Evolutionary conservation across 2,888 invertebrate genomes (phyloP).

Genomic region (Agyllia agylla): DNA sequence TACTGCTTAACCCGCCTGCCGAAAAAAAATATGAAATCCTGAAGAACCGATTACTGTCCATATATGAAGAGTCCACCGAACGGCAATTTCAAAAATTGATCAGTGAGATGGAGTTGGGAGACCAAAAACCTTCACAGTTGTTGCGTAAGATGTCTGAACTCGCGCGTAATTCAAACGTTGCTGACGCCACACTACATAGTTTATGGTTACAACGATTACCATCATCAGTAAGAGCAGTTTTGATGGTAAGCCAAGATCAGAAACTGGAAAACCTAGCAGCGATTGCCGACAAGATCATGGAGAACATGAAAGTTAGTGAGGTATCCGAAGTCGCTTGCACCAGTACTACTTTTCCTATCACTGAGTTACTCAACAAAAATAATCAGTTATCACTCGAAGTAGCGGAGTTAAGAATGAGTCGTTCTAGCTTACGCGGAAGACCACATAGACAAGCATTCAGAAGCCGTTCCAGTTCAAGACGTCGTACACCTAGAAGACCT

Average conservation of each 20-base stretch:
- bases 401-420: not conserved
- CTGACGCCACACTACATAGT: not conserved
- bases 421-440: not conserved
- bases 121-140: not conserved
- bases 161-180: not conserved
- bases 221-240: not conserved
- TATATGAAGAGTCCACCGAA: not conserved
- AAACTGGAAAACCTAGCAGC: not conserved
- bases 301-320: not conserved
- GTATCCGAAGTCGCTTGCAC: not conserved
- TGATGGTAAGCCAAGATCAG: not conserved
- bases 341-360: not conserved
- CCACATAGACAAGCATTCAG: not conserved
- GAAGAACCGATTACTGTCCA: not conserved
- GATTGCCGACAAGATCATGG: not conserved
- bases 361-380: not conserved
- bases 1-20: not conserved
- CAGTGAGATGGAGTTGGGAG: not conserved
- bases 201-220: not conserved
- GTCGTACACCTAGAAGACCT: not conserved
- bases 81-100: conserved; percentile 10
- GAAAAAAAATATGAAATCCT: not conserved
- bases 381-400: not conserved
- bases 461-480: not conserved
- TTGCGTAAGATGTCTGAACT: not conserved